Evolutionary conservation across 53 echinoderm and acorn worm species (phyloP).

Genomic region (Holothuria scabra): DNA sequence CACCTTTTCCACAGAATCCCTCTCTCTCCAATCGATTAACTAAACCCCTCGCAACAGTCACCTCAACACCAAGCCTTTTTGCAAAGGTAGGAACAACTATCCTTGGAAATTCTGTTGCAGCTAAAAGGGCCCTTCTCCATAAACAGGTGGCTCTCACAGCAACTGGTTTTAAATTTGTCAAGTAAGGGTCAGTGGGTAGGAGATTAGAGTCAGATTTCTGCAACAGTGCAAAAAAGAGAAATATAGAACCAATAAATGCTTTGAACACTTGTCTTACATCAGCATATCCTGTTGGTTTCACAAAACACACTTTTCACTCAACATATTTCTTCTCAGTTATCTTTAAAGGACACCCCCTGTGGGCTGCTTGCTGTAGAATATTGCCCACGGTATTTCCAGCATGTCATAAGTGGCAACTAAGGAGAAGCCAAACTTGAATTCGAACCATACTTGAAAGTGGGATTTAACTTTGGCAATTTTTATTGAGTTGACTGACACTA

Average conservation of each 20-base stretch:
- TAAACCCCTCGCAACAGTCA: slow-evolving; percentile 78
- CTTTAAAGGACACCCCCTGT: too few relatives aligned
- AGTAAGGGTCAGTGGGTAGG: slow-evolving; percentile 75
- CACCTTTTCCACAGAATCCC: slow-evolving; percentile 65
- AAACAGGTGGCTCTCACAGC: slow-evolving; percentile 77
- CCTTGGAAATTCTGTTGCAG: slow-evolving; percentile 74
- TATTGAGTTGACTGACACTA: too few relatives aligned
- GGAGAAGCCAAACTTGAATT: too few relatives aligned
- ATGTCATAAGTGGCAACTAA: too few relatives aligned
- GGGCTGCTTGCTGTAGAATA: too few relatives aligned
- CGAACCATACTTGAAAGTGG: too few relatives aligned
- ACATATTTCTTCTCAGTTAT: too few relatives aligned
- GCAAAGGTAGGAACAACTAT: slow-evolving; percentile 68
- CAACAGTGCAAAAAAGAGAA: not conserved
- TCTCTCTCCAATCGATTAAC: slow-evolving; percentile 81
- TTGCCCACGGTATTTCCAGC: too few relatives aligned
- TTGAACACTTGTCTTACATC: too few relatives aligned
- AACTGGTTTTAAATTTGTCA: slow-evolving; percentile 63
- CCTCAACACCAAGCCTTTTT: slow-evolving; percentile 78
- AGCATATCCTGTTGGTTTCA: too few relatives aligned
- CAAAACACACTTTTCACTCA: too few relatives aligned
- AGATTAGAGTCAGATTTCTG: slow-evolving; percentile 2
- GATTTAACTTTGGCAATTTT: too few relatives aligned
- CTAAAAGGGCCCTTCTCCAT: slow-evolving; percentile 82
- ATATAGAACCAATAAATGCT: not conserved